Percentiles rank a stretch among this genome's conserved stretches.
These are phyloP conservation scores for Mizuhopecten yessoensis DNA, from an alignment of 1,140 invertebrate genomes.

Conservation along the genomic window DNA sequence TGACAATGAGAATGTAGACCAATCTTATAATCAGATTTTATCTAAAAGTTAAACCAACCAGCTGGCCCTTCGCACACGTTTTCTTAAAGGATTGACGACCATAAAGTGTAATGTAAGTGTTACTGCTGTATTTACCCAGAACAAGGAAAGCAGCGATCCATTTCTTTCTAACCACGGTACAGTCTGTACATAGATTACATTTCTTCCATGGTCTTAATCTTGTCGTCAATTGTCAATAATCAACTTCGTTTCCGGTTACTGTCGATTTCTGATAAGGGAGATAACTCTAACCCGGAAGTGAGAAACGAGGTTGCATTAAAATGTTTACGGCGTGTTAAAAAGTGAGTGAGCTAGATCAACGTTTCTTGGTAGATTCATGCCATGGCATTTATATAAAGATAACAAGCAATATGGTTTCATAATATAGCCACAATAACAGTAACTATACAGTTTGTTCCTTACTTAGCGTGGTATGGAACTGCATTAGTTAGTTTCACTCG, in stretches of 20 bases:
- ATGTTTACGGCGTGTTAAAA: too few species aligned
- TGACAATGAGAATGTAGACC: neutral
- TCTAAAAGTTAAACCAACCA: neutral
- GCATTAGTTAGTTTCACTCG: too few species aligned
- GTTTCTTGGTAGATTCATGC: too few species aligned
- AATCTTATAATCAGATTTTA: neutral
- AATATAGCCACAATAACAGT: too few species aligned
- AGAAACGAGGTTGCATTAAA: neutral
- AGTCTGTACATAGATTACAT: neutral
- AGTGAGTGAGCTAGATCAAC: too few species aligned
- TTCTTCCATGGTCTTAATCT: neutral
- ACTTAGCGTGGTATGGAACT: too few species aligned
- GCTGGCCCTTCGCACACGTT: neutral
- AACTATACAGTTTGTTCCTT: too few species aligned
- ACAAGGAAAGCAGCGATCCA: neutral
- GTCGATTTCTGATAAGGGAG: neutral
- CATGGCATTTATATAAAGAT: too few species aligned
- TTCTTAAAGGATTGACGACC: neutral
- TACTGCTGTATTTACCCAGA: neutral
- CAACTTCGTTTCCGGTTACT: neutral
- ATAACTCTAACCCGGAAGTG: slow-evolving; percentile 37
- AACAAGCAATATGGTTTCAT: too few species aligned
- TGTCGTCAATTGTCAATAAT: neutral
- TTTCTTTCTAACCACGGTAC: neutral
- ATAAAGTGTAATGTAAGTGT: neutral